phyloP scores from a whole-genome alignment of 2,113 vertebrate genomes.

The Aleadryas rufinucha region DNA sequence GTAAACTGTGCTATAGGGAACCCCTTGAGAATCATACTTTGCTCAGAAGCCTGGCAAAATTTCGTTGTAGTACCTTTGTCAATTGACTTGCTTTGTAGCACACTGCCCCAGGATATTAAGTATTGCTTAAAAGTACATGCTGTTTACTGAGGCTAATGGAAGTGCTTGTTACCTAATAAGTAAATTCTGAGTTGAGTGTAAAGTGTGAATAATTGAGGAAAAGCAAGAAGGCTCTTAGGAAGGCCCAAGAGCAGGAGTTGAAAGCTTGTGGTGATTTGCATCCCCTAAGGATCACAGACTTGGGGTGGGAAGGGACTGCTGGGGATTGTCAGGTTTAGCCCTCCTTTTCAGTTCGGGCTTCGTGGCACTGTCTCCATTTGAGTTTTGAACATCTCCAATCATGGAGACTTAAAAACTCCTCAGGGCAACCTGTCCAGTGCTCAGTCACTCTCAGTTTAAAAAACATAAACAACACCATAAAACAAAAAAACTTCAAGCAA shows the following conservation, averaged over 20 bases:
- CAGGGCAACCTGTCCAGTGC: not conserved
- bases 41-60: not conserved
- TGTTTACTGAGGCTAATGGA: not conserved
- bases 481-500: not conserved
- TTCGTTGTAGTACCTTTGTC: not conserved
- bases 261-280: not conserved
- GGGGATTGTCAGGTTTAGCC: not conserved
- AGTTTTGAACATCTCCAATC: not conserved
- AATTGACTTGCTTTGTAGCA: not conserved
- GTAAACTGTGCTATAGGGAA: not conserved
- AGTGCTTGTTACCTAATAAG: not conserved
- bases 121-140: not conserved
- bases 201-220: not conserved
- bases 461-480: not conserved
- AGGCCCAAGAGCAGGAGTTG: not conserved
- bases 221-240: not conserved
- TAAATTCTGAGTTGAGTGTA: not conserved
- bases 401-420: not conserved
- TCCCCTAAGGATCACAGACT: not conserved
- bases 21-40: not conserved
- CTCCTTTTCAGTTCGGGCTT: not conserved
- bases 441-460: not conserved
- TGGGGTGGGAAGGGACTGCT: not conserved
- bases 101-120: not conserved
- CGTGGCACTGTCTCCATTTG: accelerated